Percentiles rank a stretch among this genome's conserved stretches.
Evolutionary conservation across 2,888 invertebrate genomes (phyloP).

Genomic region (Nineta flava): DNA sequence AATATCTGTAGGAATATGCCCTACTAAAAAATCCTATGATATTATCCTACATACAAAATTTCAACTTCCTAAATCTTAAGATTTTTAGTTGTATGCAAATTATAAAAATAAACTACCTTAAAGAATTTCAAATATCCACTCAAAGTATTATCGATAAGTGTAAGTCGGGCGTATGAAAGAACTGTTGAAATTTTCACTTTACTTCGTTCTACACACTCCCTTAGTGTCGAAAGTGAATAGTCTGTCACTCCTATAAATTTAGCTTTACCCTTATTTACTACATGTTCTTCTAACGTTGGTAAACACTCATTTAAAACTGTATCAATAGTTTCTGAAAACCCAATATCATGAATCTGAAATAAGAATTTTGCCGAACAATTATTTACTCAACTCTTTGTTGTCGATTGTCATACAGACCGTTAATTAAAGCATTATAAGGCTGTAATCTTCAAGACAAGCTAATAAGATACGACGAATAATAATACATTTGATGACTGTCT

Average conservation of each 20-base stretch:
- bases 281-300: constrained; percentile 60
- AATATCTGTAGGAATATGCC: no score
- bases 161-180: constrained; percentile 67
- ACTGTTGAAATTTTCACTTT: constrained; percentile 49
- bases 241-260: constrained; percentile 74
- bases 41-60: no score
- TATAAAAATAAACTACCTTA: constrained; percentile 34
- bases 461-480: no score
- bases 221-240: constrained; percentile 63
- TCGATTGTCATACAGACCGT: no score
- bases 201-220: constrained; percentile 52
- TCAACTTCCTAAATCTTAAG: no score
- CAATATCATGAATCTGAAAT: constrained; percentile 76
- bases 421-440: no score
- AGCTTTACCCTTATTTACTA: constrained; percentile 53
- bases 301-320: constrained; percentile 71
- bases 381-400: no score
- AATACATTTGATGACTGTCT: no score
- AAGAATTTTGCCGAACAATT: not conserved
- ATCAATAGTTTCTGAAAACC: constrained; percentile 64
- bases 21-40: no score
- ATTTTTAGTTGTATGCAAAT: not conserved
- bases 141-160: constrained; percentile 63
- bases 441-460: no score
- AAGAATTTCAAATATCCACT: constrained; percentile 55